Conservation (phyloP, 1,140 invertebrate species). For the Apis cerana region DNA sequence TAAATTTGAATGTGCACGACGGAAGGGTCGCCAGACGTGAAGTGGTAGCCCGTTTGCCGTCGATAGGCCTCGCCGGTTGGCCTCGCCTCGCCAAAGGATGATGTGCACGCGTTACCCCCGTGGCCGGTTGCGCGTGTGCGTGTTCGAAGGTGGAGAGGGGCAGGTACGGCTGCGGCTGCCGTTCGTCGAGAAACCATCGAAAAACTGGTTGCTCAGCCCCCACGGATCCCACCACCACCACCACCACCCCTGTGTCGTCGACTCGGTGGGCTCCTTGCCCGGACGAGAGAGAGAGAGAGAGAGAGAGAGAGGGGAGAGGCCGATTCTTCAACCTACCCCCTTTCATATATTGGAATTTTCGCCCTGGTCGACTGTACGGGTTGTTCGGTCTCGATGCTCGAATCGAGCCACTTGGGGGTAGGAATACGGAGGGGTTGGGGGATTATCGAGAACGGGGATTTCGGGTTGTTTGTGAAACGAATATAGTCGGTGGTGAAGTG, state of each 20-base stretch:
- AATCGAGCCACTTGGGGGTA: not conserved
- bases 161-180: slow-evolving; percentile 51
- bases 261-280: slow-evolving; percentile 61
- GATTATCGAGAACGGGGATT: not conserved
- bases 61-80: slow-evolving; percentile 65
- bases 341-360: slow-evolving; percentile 67
- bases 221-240: slow-evolving; percentile 15
- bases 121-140: slow-evolving; percentile 15
- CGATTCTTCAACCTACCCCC: slow-evolving; percentile 44
- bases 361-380: not conserved
- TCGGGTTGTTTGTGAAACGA: not conserved
- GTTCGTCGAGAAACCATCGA: slow-evolving; percentile 50
- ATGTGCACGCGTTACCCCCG: slow-evolving; percentile 37
- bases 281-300: slow-evolving; percentile 26
- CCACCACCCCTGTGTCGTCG: slow-evolving; percentile 24
- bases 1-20: slow-evolving; percentile 79
- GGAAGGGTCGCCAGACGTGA: slow-evolving; percentile 77
- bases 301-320: not conserved
- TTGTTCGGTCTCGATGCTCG: not conserved
- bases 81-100: slow-evolving; percentile 59
- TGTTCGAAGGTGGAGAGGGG: slow-evolving; percentile 27
- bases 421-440: not conserved
- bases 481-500: not conserved
- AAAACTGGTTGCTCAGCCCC: slow-evolving; percentile 42
- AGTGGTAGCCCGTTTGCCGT: slow-evolving; percentile 75